phyloP scores from a whole-genome alignment of 2,888 invertebrate species.

The Sceliomorpha sp. region DNA sequence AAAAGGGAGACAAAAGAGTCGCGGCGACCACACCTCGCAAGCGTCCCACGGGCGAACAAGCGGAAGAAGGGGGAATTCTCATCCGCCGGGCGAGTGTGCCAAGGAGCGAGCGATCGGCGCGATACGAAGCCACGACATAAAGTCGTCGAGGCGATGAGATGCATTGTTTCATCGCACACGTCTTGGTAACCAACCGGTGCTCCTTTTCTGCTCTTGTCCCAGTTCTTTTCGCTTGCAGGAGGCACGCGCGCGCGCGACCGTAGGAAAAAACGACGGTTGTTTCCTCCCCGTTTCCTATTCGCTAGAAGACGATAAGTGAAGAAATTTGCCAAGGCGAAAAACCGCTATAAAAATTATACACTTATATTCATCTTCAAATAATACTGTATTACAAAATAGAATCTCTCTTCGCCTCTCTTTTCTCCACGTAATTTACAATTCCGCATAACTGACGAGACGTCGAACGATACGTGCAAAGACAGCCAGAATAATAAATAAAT shows the following conservation, averaged over 20 bases:
- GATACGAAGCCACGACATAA: conserved; percentile 38
- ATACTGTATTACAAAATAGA: no score
- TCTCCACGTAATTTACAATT: no score
- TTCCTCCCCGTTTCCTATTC: conserved; percentile 34
- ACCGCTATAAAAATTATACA: no score
- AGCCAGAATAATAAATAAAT: no score
- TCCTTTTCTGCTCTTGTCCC: conserved; percentile 50
- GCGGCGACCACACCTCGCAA: conserved; percentile 60
- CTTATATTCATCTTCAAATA: no score
- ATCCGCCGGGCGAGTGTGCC: conserved; percentile 61
- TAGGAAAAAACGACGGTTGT: no score
- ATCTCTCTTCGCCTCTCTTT: no score
- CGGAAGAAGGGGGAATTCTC: conserved; percentile 71
- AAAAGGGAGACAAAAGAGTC: conserved; percentile 18
- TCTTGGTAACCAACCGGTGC: conserved; percentile 43
- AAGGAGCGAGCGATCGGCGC: conserved; percentile 47
- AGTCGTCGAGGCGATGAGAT: conserved; percentile 46
- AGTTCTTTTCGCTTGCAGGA: conserved; percentile 44
- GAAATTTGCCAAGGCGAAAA: no score
- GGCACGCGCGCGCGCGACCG: no score
- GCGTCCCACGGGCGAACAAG: conserved; percentile 66
- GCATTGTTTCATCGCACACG: conserved; percentile 52
- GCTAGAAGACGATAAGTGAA: no score
- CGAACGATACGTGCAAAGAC: no score
- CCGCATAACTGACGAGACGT: no score